Base-by-base conservation (phyloP, 2,888 invertebrate genomes). In the Hydroisotoma schaefferi region DNA sequence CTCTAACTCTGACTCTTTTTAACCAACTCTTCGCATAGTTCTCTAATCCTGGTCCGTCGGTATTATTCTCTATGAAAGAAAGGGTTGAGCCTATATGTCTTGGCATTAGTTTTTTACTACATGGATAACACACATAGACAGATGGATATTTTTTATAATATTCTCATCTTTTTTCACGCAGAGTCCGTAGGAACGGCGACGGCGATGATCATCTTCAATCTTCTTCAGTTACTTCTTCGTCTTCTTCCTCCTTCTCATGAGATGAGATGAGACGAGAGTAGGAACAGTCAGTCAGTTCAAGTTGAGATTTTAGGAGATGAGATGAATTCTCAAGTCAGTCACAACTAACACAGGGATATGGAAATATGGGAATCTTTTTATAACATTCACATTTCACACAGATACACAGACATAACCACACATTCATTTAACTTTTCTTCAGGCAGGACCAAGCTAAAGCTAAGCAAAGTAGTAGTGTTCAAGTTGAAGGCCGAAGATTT, bases 151-250 rank as follows among this genome's bases (percentile, higher is more conserved):
- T 52, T 52, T 52, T 52, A 52, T n/a, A n/a, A n/a, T 52, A 33
- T 52, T 52, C 49, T 27, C 28, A 27, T 49, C 49, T 49, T 29
- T 47, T 47, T 49, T 29, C 49, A 49, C 49, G 29, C 49, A 49
- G 49, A 49, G 28, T 33, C 46, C 46, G 23, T 52, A 52, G 37
- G 52, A 23, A 49, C 49, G 49, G 27, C 29, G 29, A 52, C 52
- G 52, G 28, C 28, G 49, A 28, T 49, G 49, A 40, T 53, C 53
- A 53, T 37, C 51, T 20, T 40, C 40, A 40, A 15, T 33, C 33
- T 33, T 33, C 33, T 10, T 33, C 33, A 10, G 8, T 15, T 33
- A 15, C 43, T 43, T 43, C 46, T 10, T 46, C 23, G 15, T 23
- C 46, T 46, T 46, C 46, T 46, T 46, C 46, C 46, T 46, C 6